Evolutionary conservation across 2,888 invertebrate genomes (phyloP).

Genomic region (Dynastes hyllus): DNA sequence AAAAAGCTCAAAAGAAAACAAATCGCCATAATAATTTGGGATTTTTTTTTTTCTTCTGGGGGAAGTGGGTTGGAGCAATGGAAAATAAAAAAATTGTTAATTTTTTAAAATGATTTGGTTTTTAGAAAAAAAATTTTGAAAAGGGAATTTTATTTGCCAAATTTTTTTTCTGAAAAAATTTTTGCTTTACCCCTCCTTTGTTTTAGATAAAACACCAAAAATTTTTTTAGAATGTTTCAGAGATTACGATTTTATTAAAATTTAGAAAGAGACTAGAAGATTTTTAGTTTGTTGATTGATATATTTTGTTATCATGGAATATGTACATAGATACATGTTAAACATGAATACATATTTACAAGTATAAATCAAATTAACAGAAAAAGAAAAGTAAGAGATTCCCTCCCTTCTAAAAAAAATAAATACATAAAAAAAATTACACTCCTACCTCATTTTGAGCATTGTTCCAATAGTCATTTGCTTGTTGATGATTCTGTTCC

Average conservation of each 20-base stretch:
- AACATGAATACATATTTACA: slow-evolving; percentile 11
- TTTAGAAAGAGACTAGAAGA: not conserved
- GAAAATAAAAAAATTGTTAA: too few species aligned
- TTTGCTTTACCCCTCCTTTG: too few species aligned
- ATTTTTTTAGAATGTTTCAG: too few species aligned
- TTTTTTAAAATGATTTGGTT: too few species aligned
- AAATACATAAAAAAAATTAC: slow-evolving; percentile 37
- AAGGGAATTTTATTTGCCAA: too few species aligned
- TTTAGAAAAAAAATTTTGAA: too few species aligned
- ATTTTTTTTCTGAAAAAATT: too few species aligned
- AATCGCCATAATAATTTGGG: too few species aligned
- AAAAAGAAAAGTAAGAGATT: slow-evolving; percentile 29
- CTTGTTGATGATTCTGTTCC: slow-evolving; percentile 60
- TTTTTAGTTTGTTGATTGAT: slow-evolving; percentile 7
- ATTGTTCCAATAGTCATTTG: slow-evolving; percentile 64
- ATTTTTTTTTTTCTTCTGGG: too few species aligned
- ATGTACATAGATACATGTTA: slow-evolving; percentile 2
- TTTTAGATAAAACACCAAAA: not conserved
- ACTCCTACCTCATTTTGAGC: slow-evolving; percentile 67
- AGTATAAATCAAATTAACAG: not conserved
- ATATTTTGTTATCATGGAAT: not conserved
- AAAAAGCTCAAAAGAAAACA: too few species aligned
- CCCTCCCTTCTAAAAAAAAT: slow-evolving; percentile 4
- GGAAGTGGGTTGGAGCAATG: too few species aligned
- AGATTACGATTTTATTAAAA: not conserved